Evolutionary conservation across 2,888 invertebrate genomes (phyloP), one percentile per base, ranked within the genome.

Genomic region (Abrostola tripartita): DNA sequence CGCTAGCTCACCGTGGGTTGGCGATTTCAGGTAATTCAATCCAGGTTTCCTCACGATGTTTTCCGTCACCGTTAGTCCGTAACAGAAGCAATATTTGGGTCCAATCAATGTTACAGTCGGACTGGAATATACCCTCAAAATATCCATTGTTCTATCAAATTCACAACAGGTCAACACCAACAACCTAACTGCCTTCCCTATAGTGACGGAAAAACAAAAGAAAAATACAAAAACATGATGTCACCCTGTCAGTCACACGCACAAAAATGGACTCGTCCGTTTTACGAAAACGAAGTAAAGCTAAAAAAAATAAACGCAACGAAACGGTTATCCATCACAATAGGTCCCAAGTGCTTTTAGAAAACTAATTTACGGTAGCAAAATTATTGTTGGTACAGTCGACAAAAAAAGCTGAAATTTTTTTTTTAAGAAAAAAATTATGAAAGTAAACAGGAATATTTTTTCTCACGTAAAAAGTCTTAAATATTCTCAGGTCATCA

Each of bases 321-420:
- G n/a, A 54, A 68, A 60, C 52, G 67, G 81, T 69, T 77, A 82
- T 82, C 81, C 78, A 79, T 82, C 82, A 81, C 75, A 57, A 57
- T 56, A 54, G 53, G 66, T 58, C 77, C 67, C 82, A 42, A 68
- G 70, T 65, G 81, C 68, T 71, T 76, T 79, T 75, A 65, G 63
- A 72, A 79, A 81, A 82, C 82, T 82, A 81, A 82, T 81, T 82
- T 81, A 81, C 71, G 68, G 64, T 61, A 62, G 73, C 68, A 80
- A 70, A 75, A 72, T 81, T 78, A 80, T 81, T 75, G 68, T 70
- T 24, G 1, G 24, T 24, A 24, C 24, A 24, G 24, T 2, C 24
- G 24, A n/a, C n/a, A n/a, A n/a, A n/a, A n/a, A n/a, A n/a, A n/a
- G n/a, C n/a, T n/a, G n/a, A n/a, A n/a, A n/a, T n/a, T n/a, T n/a